phyloP scores from a whole-genome alignment of 1,140 invertebrate species.

The Acromyrmex heyeri region DNA sequence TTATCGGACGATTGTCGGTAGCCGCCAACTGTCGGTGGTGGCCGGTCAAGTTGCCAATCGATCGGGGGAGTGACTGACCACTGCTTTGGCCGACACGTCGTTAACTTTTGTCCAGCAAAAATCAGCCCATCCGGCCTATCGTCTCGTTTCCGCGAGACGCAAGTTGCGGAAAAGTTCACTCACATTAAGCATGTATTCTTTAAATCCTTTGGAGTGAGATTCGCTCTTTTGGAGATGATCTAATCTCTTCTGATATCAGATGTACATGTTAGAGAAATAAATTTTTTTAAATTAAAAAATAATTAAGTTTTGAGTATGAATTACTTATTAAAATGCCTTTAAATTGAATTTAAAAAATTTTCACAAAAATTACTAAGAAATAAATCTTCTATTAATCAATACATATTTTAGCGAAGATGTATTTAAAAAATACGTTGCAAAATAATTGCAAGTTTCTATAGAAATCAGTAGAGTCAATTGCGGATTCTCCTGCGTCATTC shows the following conservation, averaged over 20 bases:
- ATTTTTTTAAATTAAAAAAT: no score
- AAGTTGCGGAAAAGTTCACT: background rate
- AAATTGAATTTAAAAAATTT: background rate
- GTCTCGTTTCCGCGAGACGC: slow-evolving; percentile 60
- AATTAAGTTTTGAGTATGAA: no score
- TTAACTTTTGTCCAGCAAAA: slow-evolving; percentile 22
- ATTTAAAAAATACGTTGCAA: no score
- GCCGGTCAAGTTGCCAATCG: slow-evolving; percentile 77
- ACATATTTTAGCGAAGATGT: no score
- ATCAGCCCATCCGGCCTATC: background rate
- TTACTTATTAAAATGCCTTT: no score
- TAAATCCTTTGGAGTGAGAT: no score
- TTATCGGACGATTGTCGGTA: slow-evolving; percentile 84
- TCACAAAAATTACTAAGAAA: background rate
- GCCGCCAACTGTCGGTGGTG: slow-evolving; percentile 82
- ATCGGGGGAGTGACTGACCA: slow-evolving; percentile 76
- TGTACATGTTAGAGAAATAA: no score
- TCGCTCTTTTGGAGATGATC: no score
- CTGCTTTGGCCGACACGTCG: slow-evolving; percentile 52
- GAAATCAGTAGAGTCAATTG: background rate
- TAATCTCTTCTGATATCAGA: no score
- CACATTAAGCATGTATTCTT: background rate
- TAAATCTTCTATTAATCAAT: background rate
- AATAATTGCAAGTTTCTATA: background rate
- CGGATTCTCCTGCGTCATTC: background rate